Percentiles rank a stretch among this genome's conserved stretches.
Evolutionary conservation across 2,888 invertebrate genomes (phyloP).

Genomic region (Tortricodes alternella): DNA sequence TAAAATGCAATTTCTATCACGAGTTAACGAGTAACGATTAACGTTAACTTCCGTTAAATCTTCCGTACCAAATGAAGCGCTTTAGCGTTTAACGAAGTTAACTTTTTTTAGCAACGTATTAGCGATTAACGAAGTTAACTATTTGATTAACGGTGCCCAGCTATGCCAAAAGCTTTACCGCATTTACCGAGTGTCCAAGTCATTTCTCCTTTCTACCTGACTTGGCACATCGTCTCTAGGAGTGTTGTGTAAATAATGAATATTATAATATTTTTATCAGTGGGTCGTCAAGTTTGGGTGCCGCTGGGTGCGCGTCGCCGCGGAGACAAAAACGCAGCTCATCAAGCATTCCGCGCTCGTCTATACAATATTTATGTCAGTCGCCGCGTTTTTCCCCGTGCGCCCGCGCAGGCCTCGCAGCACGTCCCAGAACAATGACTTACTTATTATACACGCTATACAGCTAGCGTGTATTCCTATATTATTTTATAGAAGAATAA

Average conservation of each 20-base stretch:
- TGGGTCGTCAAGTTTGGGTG: constrained; percentile 1
- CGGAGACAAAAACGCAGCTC: constrained; percentile 56
- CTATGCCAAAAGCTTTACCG: no score
- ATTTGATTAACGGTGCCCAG: no score
- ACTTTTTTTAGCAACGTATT: no score
- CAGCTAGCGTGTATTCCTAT: background rate
- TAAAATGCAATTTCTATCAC: no score
- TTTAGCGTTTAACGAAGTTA: no score
- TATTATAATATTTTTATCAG: background rate
- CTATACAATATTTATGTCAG: constrained; percentile 75
- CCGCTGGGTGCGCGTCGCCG: constrained; percentile 13
- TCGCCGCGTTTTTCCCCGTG: constrained; percentile 56
- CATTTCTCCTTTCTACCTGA: no score
- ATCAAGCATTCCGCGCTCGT: constrained; percentile 71
- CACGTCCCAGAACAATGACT: constrained; percentile 22
- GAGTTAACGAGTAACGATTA: no score
- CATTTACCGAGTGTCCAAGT: no score
- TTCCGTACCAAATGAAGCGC: no score
- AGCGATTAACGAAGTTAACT: no score
- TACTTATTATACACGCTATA: constrained; percentile 24
- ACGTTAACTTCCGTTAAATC: no score
- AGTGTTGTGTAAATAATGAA: background rate
- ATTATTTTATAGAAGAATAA: constrained; percentile 1
- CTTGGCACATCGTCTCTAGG: no score
- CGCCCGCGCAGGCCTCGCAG: constrained; percentile 34